Evolutionary conservation across 1,140 invertebrate genomes (phyloP), one percentile per base, ranked within the genome.

Genomic region (Potamilus streckersoni): DNA sequence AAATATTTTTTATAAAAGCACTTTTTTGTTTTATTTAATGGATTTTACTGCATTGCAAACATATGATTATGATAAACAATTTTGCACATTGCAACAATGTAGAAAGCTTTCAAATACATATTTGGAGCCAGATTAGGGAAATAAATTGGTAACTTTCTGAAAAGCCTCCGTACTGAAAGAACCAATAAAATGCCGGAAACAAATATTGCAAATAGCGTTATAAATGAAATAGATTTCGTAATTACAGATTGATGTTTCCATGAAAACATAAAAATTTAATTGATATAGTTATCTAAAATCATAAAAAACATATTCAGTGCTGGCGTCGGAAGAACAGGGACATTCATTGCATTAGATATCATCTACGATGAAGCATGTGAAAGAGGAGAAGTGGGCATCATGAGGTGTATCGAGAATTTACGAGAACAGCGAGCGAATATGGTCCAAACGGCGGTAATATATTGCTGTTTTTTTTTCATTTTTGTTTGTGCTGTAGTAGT

Each of bases 281-380:
- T 58, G 31, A 17, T 72, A 63, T 56, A 63, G 23, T 31, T 20
- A 13, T n/a, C 4, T 73, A 8, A 59, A 31, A 23, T 3, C 20
- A 15, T 1, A 19, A n/a, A 57, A 67, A 49, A 61, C 16, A 27
- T 38, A 73, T 78, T 59, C 65, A 90, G 89, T 79, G 85, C 88
- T 67, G 89, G 89, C 3, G 83, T 89, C 4, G 88, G 88, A 1
- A 72, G 88, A 38, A 88, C 87, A 2, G 88, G 89, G 2, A 88
- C 88, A 8, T 89, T 85, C 71, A 88, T 90, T n/a, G 86, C 88
- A 17, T 74, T 90, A 2, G 85, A 88, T 61, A 78, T 76, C 15
- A 74, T 89, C 14, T 65, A 81, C 11, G 76, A 87, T 31, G 76
- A 87, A 63, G 81, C 82, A 1, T 73, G 80, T 23, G 65, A 60